Conservation (phyloP, 2,888 invertebrate genomes). For the Dorcus hopei region DNA sequence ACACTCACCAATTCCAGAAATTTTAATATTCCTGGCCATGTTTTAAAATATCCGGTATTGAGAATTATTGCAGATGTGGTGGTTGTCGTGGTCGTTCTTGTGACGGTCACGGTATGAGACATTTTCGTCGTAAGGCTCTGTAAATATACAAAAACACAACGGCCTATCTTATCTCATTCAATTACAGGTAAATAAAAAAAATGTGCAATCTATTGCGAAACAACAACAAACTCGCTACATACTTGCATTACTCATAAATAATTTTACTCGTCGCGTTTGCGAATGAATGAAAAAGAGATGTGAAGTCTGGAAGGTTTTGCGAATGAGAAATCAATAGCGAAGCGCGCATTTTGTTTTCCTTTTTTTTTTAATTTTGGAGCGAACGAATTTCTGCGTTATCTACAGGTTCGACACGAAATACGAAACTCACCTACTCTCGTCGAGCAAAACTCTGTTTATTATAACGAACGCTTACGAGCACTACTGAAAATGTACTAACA, state of each 20-base stretch:
- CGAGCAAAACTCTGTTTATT: no score
- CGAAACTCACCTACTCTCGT: no score
- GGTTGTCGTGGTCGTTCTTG: constrained; percentile 76
- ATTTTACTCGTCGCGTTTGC: no score
- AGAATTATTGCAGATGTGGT: constrained; percentile 73
- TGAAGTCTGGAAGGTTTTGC: no score
- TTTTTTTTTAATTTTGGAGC: no score
- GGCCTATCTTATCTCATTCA: not conserved
- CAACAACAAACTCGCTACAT: no score
- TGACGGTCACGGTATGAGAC: constrained; percentile 87
- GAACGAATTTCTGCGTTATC: no score
- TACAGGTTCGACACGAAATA: no score
- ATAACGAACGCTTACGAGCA: constrained; percentile 12
- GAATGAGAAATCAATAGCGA: no score
- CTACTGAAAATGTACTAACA: constrained; percentile 6
- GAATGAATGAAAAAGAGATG: no score
- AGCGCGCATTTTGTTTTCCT: no score
- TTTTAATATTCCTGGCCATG: constrained; percentile 76
- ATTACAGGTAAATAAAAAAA: not conserved
- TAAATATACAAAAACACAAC: not conserved
- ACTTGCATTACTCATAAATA: no score
- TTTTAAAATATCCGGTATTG: constrained; percentile 78
- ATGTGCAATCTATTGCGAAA: not conserved
- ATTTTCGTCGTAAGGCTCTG: constrained; percentile 51
- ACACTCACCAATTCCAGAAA: constrained; percentile 72